Evolutionary conservation across 1,140 invertebrate species (phyloP), one percentile per base, ranked within the genome.

Genomic region (Mactra quadrangularis): DNA sequence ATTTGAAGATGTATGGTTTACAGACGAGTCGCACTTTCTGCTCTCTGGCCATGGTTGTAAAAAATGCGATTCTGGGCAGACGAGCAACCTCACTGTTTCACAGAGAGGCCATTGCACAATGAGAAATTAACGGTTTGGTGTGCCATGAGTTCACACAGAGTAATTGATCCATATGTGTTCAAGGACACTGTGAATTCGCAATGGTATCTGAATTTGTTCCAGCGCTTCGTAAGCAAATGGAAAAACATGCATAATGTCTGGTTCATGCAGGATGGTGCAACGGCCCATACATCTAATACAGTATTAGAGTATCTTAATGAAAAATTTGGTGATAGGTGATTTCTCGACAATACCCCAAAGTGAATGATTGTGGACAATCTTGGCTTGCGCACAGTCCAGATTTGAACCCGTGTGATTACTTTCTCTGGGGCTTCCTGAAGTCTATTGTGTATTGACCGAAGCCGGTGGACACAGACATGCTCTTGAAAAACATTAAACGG

Each of bases 81-180:
- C n/a, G n/a, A n/a, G n/a, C n/a, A n/a, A n/a, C n/a, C n/a, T n/a
- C n/a, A n/a, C n/a, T n/a, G n/a, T n/a, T n/a, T n/a, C n/a, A n/a
- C n/a, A n/a, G n/a, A n/a, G n/a, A n/a, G n/a, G n/a, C n/a, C n/a
- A n/a, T n/a, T n/a, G n/a, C n/a, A n/a, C n/a, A n/a, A n/a, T 78
- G 59, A 52, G 33, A 64, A 78, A 66, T 29, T 78, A 78, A 78
- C 75, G 4, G 60, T 78, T 52, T 64, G 75, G 75, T 78, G 75
- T 78, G 41, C 75, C 31, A 66, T 78, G 59, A 64, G 59, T 13
- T 78, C 75, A 11, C 62, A 66, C 25, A 33, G 62, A 45, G 62
- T 66, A 33, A 66, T 66, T 59, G 57, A 41, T 50, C 75, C 75
- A 38, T 79, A 68, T 17, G 76, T 53, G 45, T 79, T 79, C 55